Conservation (phyloP, 2,888 invertebrate genomes). For the Camptogramma bilineatum region DNA sequence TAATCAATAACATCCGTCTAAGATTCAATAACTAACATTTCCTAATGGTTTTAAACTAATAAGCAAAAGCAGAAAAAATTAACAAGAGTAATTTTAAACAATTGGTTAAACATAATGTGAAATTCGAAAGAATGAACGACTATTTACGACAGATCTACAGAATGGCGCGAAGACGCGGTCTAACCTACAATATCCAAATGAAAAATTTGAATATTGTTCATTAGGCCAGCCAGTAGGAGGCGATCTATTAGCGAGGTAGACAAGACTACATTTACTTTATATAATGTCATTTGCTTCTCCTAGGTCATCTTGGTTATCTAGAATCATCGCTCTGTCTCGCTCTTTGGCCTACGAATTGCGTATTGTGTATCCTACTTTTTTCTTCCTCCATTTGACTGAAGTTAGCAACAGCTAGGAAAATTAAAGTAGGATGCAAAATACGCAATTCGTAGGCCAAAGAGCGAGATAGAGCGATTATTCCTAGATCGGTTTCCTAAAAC, state of each 20-base stretch:
- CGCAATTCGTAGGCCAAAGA: too few relatives aligned
- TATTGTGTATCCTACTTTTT: too few relatives aligned
- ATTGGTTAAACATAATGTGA: not conserved
- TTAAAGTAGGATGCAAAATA: too few relatives aligned
- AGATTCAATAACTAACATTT: conserved; percentile 5
- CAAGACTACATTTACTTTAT: not conserved
- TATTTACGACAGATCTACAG: conserved; percentile 27
- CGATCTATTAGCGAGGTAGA: conserved; percentile 9
- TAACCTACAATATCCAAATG: conserved; percentile 19
- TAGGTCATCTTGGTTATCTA: too few relatives aligned
- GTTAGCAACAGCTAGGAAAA: too few relatives aligned
- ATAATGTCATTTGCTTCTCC: not conserved
- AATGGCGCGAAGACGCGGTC: conserved; percentile 10
- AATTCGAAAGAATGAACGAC: conserved; percentile 6
- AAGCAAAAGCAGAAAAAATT: conserved; percentile 1
- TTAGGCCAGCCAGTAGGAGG: conserved; percentile 3
- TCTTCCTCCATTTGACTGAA: too few relatives aligned
- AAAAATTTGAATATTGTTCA: conserved; percentile 8
- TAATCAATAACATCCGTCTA: not conserved
- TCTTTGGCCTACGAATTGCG: too few relatives aligned
- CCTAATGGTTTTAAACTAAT: not conserved
- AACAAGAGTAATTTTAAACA: conserved; percentile 13
- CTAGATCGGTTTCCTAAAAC: too few relatives aligned
- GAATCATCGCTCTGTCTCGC: too few relatives aligned
- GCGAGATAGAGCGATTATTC: too few relatives aligned